These are phyloP conservation scores for Marasmarcha lunaedactyla DNA, from an alignment of 2,888 invertebrate species.

Conservation along the genomic window DNA sequence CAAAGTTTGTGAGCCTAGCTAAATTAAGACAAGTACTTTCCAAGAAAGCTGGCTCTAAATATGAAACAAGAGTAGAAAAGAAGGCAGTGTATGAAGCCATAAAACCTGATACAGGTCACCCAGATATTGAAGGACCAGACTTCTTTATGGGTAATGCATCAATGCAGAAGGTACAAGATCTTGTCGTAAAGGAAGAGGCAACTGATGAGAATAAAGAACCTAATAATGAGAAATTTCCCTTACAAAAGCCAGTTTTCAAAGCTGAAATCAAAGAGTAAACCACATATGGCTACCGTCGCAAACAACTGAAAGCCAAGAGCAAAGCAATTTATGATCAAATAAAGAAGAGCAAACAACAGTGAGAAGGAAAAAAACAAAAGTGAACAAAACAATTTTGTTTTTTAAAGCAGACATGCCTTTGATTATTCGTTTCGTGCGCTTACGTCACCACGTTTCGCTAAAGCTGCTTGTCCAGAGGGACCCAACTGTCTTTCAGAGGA, in stretches of 20 bases:
- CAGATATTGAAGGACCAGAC: conserved; percentile 79
- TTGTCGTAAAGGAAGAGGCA: conserved; percentile 52
- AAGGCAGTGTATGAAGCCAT: conserved; percentile 81
- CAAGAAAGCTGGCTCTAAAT: conserved; percentile 78
- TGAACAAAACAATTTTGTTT: conserved; percentile 19
- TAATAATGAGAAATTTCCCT: conserved; percentile 13
- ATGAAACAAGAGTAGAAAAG: conserved; percentile 82
- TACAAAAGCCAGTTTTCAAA: conserved; percentile 24
- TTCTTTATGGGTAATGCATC: conserved; percentile 79
- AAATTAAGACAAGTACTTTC: conserved; percentile 80
- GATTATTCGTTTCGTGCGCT: no score
- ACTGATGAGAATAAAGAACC: conserved; percentile 22
- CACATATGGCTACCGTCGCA: conserved; percentile 57
- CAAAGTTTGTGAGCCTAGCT: conserved; percentile 90
- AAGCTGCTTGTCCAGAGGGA: no score
- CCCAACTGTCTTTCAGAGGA: no score
- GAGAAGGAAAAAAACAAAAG: no score
- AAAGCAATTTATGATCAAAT: conserved; percentile 59
- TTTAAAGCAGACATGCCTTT: conserved; percentile 24
- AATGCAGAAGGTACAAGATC: conserved; percentile 69
- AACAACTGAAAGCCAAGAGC: conserved; percentile 57
- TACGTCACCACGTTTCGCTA: no score
- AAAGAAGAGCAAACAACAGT: conserved; percentile 45
- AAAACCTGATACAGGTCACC: conserved; percentile 79
- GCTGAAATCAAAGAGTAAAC: conserved; percentile 37